Conservation (phyloP, 2,888 invertebrate genomes). For the Mimachlamys varia region DNA sequence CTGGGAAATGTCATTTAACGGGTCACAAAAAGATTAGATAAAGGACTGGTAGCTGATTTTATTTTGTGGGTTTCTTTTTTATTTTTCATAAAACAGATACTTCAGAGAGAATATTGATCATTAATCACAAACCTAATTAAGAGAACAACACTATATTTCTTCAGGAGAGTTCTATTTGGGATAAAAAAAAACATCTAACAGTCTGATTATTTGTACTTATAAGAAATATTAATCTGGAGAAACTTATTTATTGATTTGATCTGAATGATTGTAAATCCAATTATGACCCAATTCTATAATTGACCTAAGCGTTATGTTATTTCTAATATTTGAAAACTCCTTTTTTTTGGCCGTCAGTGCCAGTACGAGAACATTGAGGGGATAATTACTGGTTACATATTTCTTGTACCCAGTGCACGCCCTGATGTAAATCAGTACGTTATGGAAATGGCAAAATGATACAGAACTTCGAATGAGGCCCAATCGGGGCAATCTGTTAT, state of each 20-base stretch:
- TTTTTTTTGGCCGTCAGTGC: background rate
- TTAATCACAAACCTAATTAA: no score
- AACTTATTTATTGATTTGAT: background rate
- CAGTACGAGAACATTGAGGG: background rate
- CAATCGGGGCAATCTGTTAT: slow-evolving; percentile 22
- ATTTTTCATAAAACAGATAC: no score
- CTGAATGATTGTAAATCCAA: background rate
- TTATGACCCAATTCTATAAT: background rate
- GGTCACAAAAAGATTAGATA: background rate
- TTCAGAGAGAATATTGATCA: no score
- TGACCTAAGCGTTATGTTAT: background rate
- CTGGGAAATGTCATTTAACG: background rate
- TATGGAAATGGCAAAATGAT: slow-evolving; percentile 14
- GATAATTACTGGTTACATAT: background rate
- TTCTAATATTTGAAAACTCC: background rate
- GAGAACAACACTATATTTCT: no score
- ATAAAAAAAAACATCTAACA: no score
- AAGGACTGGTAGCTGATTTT: background rate
- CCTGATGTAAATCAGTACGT: slow-evolving; percentile 22
- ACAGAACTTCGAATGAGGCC: slow-evolving; percentile 1
- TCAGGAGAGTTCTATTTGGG: no score
- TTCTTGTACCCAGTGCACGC: background rate
- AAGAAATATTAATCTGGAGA: background rate
- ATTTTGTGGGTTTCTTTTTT: no score
- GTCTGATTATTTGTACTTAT: background rate